These are phyloP conservation scores for Pachyuromys duprasi DNA, from an alignment of 2,797 vertebrate species.

Conservation along the genomic window DNA sequence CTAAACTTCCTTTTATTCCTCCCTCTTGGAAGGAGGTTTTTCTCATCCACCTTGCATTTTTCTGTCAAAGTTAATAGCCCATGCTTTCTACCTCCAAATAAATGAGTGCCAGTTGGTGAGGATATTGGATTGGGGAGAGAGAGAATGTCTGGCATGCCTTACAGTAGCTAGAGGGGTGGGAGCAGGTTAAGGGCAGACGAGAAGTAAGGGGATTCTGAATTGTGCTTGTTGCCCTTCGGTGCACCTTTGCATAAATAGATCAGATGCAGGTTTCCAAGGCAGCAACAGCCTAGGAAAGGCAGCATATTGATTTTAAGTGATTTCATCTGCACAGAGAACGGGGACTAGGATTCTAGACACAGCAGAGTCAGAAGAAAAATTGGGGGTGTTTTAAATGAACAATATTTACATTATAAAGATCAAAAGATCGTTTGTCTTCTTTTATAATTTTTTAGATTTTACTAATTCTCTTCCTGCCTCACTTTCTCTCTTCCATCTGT, in stretches of 20 bases:
- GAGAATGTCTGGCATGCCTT: conserved; percentile 53
- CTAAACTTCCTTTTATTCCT: conserved; percentile 42
- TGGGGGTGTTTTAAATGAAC: conserved; percentile 35
- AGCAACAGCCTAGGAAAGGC: conserved; percentile 30
- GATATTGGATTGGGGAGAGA: conserved; percentile 59
- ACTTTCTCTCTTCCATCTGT: not conserved
- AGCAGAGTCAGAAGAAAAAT: not conserved
- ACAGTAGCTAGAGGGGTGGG: conserved; percentile 50
- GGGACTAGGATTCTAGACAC: conserved; percentile 19
- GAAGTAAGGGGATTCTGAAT: conserved; percentile 52
- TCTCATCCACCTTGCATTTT: conserved; percentile 59
- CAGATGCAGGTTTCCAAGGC: conserved; percentile 52
- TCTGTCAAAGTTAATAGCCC: conserved; percentile 61
- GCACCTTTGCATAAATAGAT: conserved; percentile 57
- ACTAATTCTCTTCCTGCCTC: not conserved
- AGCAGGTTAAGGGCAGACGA: not conserved
- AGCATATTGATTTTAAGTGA: conserved; percentile 60
- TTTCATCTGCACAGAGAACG: conserved; percentile 36
- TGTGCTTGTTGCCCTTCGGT: conserved; percentile 54
- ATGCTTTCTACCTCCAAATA: conserved; percentile 52
- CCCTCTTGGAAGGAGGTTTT: not conserved
- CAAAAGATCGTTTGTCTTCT: not conserved
- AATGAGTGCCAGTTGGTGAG: conserved; percentile 56
- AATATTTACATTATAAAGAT: conserved; percentile 11
- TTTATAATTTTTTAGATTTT: not conserved